phyloP scores from a whole-genome alignment of 1,140 invertebrate species.

The Chelonus insularis region DNA sequence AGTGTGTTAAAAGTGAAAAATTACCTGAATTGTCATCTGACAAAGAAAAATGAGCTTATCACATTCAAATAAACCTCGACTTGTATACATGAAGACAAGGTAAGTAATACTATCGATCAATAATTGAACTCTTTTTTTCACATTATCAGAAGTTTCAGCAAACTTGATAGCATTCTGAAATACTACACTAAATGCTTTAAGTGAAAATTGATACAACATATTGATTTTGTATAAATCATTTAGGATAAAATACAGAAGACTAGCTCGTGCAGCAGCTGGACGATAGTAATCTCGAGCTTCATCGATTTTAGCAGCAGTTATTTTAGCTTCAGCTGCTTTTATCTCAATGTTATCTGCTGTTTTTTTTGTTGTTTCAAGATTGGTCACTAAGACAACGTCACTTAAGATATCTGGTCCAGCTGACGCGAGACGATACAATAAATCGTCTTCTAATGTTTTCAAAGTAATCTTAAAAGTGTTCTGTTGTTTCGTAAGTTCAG shows the following conservation, averaged over 20 bases:
- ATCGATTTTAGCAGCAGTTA: slow-evolving; percentile 87
- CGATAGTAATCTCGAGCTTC: slow-evolving; percentile 87
- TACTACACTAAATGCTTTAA: slow-evolving; percentile 92
- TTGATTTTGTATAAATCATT: slow-evolving; percentile 94
- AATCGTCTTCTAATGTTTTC: slow-evolving; percentile 87
- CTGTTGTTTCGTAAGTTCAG: slow-evolving; percentile 85
- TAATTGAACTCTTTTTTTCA: slow-evolving; percentile 74
- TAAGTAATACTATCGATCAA: slow-evolving; percentile 89
- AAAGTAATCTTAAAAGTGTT: slow-evolving; percentile 94
- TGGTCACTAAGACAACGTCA: slow-evolving; percentile 87
- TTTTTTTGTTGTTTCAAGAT: slow-evolving; percentile 91
- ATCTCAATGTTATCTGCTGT: slow-evolving; percentile 88
- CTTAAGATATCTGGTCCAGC: slow-evolving; percentile 89
- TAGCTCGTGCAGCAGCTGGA: slow-evolving; percentile 81
- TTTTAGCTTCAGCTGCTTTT: slow-evolving; percentile 82
- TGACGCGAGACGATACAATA: slow-evolving; percentile 81
- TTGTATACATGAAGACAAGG: slow-evolving; percentile 85
- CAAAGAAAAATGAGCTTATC: slow-evolving; percentile 92
- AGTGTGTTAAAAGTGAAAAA: too few relatives aligned
- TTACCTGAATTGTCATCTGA: slow-evolving; percentile 83
- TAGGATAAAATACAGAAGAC: slow-evolving; percentile 91
- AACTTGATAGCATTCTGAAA: slow-evolving; percentile 85
- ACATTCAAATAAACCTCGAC: slow-evolving; percentile 87
- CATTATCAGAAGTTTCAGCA: slow-evolving; percentile 69
- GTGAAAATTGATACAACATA: slow-evolving; percentile 94